Base-by-base conservation (phyloP, 2,888 invertebrate species). In the Drosophila cognata region DNA sequence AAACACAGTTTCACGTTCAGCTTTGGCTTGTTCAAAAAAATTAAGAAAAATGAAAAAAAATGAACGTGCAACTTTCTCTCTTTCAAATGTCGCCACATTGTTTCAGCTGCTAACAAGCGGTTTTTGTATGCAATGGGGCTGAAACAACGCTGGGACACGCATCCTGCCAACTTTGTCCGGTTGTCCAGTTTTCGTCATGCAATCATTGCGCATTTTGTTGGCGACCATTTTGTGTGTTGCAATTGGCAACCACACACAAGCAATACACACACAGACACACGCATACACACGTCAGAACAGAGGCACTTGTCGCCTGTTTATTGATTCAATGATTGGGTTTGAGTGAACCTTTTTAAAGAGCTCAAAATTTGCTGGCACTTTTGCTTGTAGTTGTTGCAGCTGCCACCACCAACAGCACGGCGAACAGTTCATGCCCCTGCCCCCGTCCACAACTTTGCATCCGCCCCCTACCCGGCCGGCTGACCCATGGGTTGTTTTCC, bases 291-390 rank as follows among this genome's bases (percentile, higher is more conserved):
- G 64, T 13, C 41, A 21, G 55, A 21, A 63, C 56, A 46, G 57
- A 46, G 63, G 73, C 83, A 77, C 74, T 81, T 83, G 84, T 83
- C 84, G 79, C 83, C 83, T 83, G 73, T 79, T 80, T 84, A 88
- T 88, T 88, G 86, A 86, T 88, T 81, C 88, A 88, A 86, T 88
- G 82, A 86, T 84, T 86, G 82, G 69, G 65, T 84, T 79, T 87
- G 82, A 79, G 74, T 81, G 82, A 77, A 79, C 81, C 77, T 78
- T 80, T 87, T 86, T 85, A 84, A 88, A 87, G 85, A 82, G 63
- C 62, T 48, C 50, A 60, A 74, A 64, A 70, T 61, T 79, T 73
- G 68, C 68, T 67, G 68, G 56, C 74, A 71, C 68, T 85, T 76
- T 85, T 77, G 70, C 82, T 79, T 74, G 33, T 79, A 84, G 80